Base-by-base conservation (phyloP, 1,140 invertebrate species). In the Cyclina sinensis region DNA sequence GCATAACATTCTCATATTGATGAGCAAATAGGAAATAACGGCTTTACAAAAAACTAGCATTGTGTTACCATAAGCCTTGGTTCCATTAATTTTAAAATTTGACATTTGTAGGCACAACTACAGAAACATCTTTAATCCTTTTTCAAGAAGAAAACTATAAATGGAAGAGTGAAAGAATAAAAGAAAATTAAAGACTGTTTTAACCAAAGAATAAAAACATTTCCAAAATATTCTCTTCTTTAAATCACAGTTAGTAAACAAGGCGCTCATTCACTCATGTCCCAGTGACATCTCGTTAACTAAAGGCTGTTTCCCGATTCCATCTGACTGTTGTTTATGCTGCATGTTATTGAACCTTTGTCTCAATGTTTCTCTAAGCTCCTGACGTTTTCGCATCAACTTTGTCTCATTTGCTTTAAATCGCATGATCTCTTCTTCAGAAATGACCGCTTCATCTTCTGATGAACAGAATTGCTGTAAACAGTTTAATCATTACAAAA, bases 341-440 rank as follows among this genome's bases (percentile, higher is more conserved):
- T 89, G 91, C 91, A 94, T 90, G 51, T 88, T 92, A 65, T 97
- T 97, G 94, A 98, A 99, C 94, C 97, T 97, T 93, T 97, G 97
- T 90, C 97, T 97, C 68, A 99, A 95, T 18, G 96, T 98, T 94
- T 98, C 97, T 65, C 98, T 96, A 87, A 99, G 96, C 95, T 98
- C 97, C 92, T 97, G 96, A 80, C 98, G 97, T 96, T 98, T 97
- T 92, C 98, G 97, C 88, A 97, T 97, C 91, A 98, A 96, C 93
- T 97, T 97, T 90, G 95, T 95, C 94, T 97, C 97, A 91, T 97
- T 97, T 48, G 97, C 97, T 96, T 97, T 97, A 93, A 98, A 98
- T 95, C 97, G 96, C 95, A 97, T 95, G 65, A 98, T 97, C 95
- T 98, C 98, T 96, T 98, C 98, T 90, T 97, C 97, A 78, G 98